phyloP scores from a whole-genome alignment of 2,113 vertebrate species.

The Pterophyllum scalare region DNA sequence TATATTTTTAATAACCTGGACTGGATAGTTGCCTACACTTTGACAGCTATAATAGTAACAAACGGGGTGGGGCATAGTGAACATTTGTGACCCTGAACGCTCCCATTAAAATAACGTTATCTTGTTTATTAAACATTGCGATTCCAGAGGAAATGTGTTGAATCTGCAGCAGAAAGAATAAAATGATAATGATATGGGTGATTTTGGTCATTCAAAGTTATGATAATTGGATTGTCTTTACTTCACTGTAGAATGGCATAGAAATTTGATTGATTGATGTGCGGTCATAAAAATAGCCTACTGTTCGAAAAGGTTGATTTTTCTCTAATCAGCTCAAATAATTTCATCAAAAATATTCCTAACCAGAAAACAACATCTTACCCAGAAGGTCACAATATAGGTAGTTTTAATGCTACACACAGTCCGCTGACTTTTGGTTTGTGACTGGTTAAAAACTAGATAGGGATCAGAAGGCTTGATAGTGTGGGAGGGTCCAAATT shows the following conservation, averaged over 20 bases:
- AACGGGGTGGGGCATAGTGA: background rate
- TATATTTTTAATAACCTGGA: background rate
- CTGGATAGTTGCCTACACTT: background rate
- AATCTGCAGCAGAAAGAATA: slow-evolving; percentile 20
- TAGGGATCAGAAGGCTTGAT: slow-evolving; percentile 9
- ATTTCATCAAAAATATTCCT: slow-evolving; percentile 22
- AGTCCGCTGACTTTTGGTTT: slow-evolving; percentile 18
- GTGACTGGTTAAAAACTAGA: slow-evolving; percentile 11
- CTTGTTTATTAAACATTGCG: slow-evolving; percentile 16
- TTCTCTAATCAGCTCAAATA: slow-evolving; percentile 26
- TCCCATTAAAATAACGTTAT: slow-evolving; percentile 12
- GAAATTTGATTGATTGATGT: slow-evolving; percentile 68
- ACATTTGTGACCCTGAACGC: slow-evolving; percentile 14
- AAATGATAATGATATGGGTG: slow-evolving; percentile 7
- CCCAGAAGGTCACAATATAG: slow-evolving; percentile 40
- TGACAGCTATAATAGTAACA: background rate
- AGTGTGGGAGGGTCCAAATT: slow-evolving; percentile 21
- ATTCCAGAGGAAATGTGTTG: slow-evolving; percentile 27
- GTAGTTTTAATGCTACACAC: slow-evolving; percentile 1
- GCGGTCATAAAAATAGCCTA: slow-evolving; percentile 50
- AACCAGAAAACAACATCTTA: slow-evolving; percentile 37
- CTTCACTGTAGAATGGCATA: slow-evolving; percentile 66
- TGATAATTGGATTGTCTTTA: slow-evolving; percentile 77
- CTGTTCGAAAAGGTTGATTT: slow-evolving; percentile 43
- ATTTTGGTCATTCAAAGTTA: slow-evolving; percentile 71